Evolutionary conservation across 1,140 invertebrate species (phyloP), one percentile per base, ranked within the genome.

Genomic region (Anoplophora glabripennis): DNA sequence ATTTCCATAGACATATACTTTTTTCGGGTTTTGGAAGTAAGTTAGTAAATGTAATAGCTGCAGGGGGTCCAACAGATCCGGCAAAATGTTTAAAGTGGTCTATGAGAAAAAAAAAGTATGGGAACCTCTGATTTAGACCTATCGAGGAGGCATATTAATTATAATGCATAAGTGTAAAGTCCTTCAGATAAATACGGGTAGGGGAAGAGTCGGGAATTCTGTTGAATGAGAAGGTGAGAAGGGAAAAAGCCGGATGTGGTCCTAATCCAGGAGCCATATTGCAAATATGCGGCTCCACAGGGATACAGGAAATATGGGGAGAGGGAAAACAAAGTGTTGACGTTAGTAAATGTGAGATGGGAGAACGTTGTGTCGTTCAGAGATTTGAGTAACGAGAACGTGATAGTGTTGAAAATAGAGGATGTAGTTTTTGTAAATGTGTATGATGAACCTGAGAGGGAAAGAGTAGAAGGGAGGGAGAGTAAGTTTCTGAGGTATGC

Each of bases 101-200:
- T n/a, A n/a, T n/a, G n/a, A n/a, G n/a, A n/a, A n/a, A n/a, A n/a
- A n/a, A n/a, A n/a, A n/a, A n/a, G n/a, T n/a, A n/a, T n/a, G n/a
- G n/a, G n/a, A n/a, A n/a, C n/a, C n/a, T n/a, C n/a, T n/a, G n/a
- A n/a, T n/a, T n/a, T n/a, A n/a, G n/a, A n/a, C n/a, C n/a, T n/a
- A n/a, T n/a, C n/a, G 21, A 28, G 21, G 21, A 2, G 21, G 2
- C 21, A 28, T 28, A 5, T 28, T 2, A 28, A 28, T 28, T 28
- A 28, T 46, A 46, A 46, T 12, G 11, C n/a, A n/a, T n/a, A n/a
- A n/a, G n/a, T 14, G 10, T 10, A 53, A 41, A 41, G 11, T 53
- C 2, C 8, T 53, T n/a, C 52, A 53, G 17, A 2, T 3, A 4
- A 53, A 53, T 28, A 7, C 9, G n/a, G 52, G 21, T 9, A 53